A percentile compares a stretch with the other conserved stretches of the same genome.
Evolutionary conservation across 2,888 invertebrate genomes (phyloP).

Genomic region (Nyleta sp.): DNA sequence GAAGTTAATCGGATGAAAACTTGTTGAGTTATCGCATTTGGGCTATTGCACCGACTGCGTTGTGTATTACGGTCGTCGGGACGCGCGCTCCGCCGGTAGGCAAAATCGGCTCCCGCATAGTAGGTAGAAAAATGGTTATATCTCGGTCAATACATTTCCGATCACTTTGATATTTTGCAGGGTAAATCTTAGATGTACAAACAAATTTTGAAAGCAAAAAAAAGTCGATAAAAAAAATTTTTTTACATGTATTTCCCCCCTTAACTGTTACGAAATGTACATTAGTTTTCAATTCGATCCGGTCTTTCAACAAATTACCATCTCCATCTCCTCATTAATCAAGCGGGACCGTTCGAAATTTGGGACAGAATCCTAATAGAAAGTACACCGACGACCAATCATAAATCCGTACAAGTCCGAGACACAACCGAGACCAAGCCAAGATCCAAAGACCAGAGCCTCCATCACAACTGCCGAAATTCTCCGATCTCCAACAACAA

Average conservation of each 20-base stretch:
- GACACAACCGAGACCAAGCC: too few species aligned
- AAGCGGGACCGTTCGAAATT: too few species aligned
- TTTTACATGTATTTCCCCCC: constrained; percentile 30
- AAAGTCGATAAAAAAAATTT: constrained; percentile 12
- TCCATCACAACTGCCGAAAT: too few species aligned
- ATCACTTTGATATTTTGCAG: constrained; percentile 57
- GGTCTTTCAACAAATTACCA: too few species aligned
- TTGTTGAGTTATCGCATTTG: not conserved
- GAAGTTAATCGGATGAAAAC: too few species aligned
- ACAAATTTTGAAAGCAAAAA: constrained; percentile 31
- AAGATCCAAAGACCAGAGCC: too few species aligned
- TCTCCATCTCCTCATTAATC: too few species aligned
- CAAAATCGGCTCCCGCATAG: not conserved
- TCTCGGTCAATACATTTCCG: constrained; percentile 49
- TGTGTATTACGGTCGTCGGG: constrained; percentile 18
- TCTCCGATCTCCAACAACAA: too few species aligned
- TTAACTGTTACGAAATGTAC: constrained; percentile 17
- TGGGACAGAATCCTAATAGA: too few species aligned
- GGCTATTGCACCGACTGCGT: constrained; percentile 20
- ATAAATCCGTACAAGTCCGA: too few species aligned
- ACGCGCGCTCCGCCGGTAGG: constrained; percentile 15
- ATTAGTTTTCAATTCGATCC: too few species aligned
- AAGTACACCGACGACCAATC: too few species aligned
- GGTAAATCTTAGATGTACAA: constrained; percentile 51
- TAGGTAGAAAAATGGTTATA: constrained; percentile 20